Conservation (phyloP, 2,113 vertebrate species). For the Strix aluco region DNA sequence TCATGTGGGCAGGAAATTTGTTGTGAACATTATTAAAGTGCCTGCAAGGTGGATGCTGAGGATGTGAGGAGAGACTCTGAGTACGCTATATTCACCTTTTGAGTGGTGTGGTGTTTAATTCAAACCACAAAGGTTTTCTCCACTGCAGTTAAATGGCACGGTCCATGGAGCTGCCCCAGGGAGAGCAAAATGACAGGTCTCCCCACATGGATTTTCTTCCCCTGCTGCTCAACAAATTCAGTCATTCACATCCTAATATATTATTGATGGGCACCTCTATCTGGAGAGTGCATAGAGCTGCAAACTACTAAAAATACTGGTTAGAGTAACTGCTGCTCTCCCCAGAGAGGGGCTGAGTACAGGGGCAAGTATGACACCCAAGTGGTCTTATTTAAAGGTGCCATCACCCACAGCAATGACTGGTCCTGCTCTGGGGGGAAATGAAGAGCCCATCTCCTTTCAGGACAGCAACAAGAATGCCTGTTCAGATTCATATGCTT, state of each 20-base stretch:
- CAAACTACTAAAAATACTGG: neutral
- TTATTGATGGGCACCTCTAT: neutral
- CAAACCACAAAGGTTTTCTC: neutral
- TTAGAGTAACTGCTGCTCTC: neutral
- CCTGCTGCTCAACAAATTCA: neutral
- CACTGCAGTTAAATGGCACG: accelerated
- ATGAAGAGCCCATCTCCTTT: neutral
- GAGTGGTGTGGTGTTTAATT: neutral
- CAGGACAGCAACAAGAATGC: neutral
- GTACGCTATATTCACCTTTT: neutral
- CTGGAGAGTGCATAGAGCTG: neutral
- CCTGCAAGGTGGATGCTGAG: neutral
- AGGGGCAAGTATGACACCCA: accelerated
- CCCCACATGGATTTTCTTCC: neutral
- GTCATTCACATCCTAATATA: neutral
- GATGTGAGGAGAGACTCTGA: neutral
- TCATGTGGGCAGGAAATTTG: neutral
- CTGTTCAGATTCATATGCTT: neutral
- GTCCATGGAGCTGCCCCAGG: neutral
- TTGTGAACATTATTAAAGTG: neutral
- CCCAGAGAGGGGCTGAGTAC: neutral
- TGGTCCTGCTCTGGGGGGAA: neutral
- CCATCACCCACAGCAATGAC: neutral
- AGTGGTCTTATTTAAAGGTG: neutral
- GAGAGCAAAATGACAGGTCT: neutral